These are phyloP conservation scores for Achlya flavicornis DNA, from an alignment of 2,888 invertebrate genomes.

Conservation along the genomic window DNA sequence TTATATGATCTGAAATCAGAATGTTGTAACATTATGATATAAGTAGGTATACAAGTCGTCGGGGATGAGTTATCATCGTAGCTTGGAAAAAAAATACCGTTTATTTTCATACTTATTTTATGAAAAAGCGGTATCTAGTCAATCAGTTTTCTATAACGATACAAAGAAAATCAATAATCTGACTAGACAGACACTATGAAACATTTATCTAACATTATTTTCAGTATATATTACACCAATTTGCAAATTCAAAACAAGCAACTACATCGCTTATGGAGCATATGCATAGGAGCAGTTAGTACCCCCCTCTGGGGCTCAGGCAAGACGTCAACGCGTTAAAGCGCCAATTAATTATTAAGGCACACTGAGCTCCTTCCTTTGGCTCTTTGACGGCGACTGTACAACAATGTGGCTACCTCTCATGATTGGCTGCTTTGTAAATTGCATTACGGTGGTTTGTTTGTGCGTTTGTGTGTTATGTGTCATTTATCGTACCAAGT, in stretches of 20 bases:
- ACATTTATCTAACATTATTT: background rate
- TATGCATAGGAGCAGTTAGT: slow-evolving; percentile 73
- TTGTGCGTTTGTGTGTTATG: slow-evolving; percentile 41
- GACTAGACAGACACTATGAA: too few relatives aligned
- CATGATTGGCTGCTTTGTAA: slow-evolving; percentile 79
- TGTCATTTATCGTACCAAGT: slow-evolving; percentile 1
- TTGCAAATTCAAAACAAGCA: slow-evolving; percentile 46
- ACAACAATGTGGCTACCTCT: slow-evolving; percentile 78
- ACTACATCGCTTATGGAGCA: slow-evolving; percentile 54
- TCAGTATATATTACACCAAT: background rate
- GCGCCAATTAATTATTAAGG: slow-evolving; percentile 82
- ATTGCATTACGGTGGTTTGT: slow-evolving; percentile 69
- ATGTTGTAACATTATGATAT: too few relatives aligned
- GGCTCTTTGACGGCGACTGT: slow-evolving; percentile 77
- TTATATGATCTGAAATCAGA: too few relatives aligned
- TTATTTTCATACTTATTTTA: too few relatives aligned
- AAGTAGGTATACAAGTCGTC: too few relatives aligned
- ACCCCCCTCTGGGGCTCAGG: slow-evolving; percentile 58
- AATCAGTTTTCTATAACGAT: too few relatives aligned
- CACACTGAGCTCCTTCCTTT: slow-evolving; percentile 72
- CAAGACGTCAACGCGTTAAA: slow-evolving; percentile 82
- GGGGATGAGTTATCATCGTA: too few relatives aligned
- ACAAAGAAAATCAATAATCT: too few relatives aligned
- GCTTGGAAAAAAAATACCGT: too few relatives aligned
- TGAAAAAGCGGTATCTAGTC: too few relatives aligned